phyloP scores from a whole-genome alignment of 2,113 vertebrate species.

The Pseudorasbora parva region DNA sequence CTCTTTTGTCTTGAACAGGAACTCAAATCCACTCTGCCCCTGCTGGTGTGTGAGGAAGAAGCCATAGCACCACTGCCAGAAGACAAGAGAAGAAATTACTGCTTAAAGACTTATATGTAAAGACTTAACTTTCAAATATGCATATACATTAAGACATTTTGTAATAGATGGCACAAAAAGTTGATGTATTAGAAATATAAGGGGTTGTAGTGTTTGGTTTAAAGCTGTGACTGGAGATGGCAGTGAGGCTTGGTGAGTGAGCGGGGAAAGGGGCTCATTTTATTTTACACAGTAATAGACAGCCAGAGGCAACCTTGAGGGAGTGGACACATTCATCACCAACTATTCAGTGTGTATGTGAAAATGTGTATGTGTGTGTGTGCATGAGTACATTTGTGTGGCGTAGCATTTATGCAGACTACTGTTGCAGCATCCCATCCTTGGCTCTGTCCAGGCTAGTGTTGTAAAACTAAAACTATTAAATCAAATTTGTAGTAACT shows the following conservation, averaged over 20 bases:
- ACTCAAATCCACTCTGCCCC: conserved; percentile 92
- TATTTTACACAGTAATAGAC: conserved; percentile 66
- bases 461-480: background rate
- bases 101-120: background rate
- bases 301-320: conserved; percentile 65
- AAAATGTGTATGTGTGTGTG: conserved; percentile 42
- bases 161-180: background rate
- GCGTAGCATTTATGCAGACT: background rate
- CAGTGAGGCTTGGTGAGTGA: conserved; percentile 43
- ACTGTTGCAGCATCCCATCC: background rate
- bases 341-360: conserved; percentile 52
- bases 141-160: background rate
- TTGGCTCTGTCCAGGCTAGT: background rate
- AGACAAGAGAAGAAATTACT: conserved; percentile 6
- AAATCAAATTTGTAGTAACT: background rate
- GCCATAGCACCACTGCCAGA: conserved; percentile 91
- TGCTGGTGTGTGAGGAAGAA: conserved; percentile 97
- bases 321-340: conserved; percentile 66
- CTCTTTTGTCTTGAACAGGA: conserved; percentile 98
- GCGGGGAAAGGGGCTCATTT: conserved; percentile 58
- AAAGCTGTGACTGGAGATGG: background rate
- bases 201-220: background rate
- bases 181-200: background rate
- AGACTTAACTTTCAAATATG: background rate
- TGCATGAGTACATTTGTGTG: conserved; percentile 38